phyloP scores from a whole-genome alignment of 92 coral and sea anemone genomes.

The Porites divaricata region DNA sequence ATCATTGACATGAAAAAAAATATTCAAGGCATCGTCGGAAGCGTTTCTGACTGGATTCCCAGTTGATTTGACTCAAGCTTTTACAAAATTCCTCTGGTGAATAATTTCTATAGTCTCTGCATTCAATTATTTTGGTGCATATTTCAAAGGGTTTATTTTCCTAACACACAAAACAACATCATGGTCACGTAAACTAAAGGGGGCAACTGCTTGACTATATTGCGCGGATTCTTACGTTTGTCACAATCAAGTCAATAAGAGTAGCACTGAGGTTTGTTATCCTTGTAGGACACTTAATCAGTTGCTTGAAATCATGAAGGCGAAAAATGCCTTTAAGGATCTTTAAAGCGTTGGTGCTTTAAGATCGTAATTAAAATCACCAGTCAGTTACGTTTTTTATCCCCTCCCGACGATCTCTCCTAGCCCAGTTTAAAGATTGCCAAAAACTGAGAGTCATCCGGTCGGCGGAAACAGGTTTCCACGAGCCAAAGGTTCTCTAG shows the following conservation, averaged over 20 bases:
- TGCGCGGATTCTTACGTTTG: too few relatives aligned
- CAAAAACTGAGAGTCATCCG: slow-evolving; percentile 21
- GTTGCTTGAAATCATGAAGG: slow-evolving; percentile 6
- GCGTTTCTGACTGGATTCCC: slow-evolving; percentile 1
- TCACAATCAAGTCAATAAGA: slow-evolving; percentile 8
- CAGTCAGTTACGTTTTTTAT: slow-evolving; percentile 1
- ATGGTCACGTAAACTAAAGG: slow-evolving; percentile 7
- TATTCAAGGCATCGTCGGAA: background rate
- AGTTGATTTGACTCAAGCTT: slow-evolving; percentile 19
- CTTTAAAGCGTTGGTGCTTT: slow-evolving; percentile 12
- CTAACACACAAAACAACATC: slow-evolving; percentile 5
- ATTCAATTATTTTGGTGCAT: slow-evolving; percentile 5
- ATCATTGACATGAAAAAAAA: background rate
- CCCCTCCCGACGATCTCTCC: slow-evolving; percentile 2
- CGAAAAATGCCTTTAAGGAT: slow-evolving; percentile 4
- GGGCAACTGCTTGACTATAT: background rate
- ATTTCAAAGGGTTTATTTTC: background rate
- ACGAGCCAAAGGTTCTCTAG: slow-evolving; percentile 19
- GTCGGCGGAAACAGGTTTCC: slow-evolving; percentile 20
- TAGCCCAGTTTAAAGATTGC: background rate
- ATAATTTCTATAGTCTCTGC: slow-evolving; percentile 17
- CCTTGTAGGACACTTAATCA: background rate
- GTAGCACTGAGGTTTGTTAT: slow-evolving; percentile 6
- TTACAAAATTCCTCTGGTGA: background rate
- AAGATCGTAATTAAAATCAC: slow-evolving; percentile 16